A percentile compares a stretch with the other conserved stretches of the same genome.
Evolutionary conservation across 2,888 invertebrate species (phyloP).

Genomic region (Hirtodrosophila alboralis): DNA sequence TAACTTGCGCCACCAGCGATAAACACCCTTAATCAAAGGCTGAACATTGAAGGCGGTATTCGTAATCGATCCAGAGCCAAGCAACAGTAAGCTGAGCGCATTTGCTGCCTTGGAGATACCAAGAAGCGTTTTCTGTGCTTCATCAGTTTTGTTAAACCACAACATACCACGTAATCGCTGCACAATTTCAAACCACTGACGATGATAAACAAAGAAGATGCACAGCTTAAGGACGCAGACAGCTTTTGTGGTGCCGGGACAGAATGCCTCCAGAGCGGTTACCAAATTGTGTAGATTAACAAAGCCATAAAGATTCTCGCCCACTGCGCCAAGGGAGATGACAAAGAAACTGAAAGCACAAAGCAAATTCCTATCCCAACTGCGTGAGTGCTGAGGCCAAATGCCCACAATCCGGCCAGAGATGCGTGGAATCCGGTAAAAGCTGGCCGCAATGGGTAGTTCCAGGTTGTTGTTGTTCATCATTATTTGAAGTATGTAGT

Average conservation of each 20-base stretch:
- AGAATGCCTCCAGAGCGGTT: constrained; percentile 81
- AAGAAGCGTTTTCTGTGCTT: constrained; percentile 61
- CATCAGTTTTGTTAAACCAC: constrained; percentile 33
- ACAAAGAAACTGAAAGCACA: constrained; percentile 65
- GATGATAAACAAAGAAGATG: constrained; percentile 69
- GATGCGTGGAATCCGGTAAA: constrained; percentile 73
- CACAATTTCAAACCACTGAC: constrained; percentile 62
- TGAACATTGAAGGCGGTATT: constrained; percentile 69
- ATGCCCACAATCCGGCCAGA: constrained; percentile 74
- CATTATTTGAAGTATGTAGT: constrained; percentile 16
- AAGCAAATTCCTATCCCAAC: constrained; percentile 49
- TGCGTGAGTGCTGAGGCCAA: constrained; percentile 73
- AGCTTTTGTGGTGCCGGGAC: constrained; percentile 79
- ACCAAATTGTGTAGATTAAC: constrained; percentile 68
- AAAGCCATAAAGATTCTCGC: constrained; percentile 78
- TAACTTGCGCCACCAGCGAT: constrained; percentile 50
- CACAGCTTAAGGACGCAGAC: constrained; percentile 79
- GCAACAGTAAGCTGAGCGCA: constrained; percentile 61
- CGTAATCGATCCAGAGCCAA: constrained; percentile 69
- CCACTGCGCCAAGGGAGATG: constrained; percentile 72
- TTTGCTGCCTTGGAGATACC: constrained; percentile 60
- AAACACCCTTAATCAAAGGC: constrained; percentile 69
- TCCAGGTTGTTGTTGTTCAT: constrained; percentile 22
- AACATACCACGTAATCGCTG: constrained; percentile 63
- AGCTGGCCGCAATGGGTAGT: constrained; percentile 63